Base-by-base conservation (phyloP, 2,888 invertebrate genomes). In the Calameuta filiformis region DNA sequence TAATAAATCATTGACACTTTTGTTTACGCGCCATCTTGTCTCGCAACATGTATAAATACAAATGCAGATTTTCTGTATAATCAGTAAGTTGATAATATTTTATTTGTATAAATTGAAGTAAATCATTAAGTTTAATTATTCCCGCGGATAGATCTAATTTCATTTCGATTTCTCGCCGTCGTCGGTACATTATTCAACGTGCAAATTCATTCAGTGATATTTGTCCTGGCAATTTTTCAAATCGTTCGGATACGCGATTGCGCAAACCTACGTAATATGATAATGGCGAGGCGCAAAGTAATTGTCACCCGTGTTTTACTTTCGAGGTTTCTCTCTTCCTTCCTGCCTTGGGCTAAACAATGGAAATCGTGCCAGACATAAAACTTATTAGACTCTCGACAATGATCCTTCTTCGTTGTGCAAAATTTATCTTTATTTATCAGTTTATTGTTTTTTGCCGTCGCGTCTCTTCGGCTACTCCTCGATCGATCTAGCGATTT, bases 301-400 rank as follows among this genome's bases (percentile, higher is more conserved):
- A 71, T 71, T 71, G 71, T 71, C 71, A 71, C 71, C 71, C 71
- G 15, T 71, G 71, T 71, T 71, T 71, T 71, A 31, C 33, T 71
- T 71, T 71, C 71, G 34, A 71, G 11, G 56, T 9, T 56, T 23
- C 56, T 56, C 56, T 56, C 56, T 56, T 56, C 23, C 56, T 56
- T 56, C 23, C 56, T 56, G 23, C 56, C 56, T 56, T 56, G 23
- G 56, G 23, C 56, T 23, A 56, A 23, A 71, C 71, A 71, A 71
- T 71, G 71, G 12, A 34, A 56, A 71, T 71, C 31, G 71, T 33
- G 31, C 3, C 71, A 31, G 71, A 11, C 3, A 69, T 30, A 69
- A 69, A 33, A 15, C 69, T 33, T 71, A 31, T 34, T 56, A 6
- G 23, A 56, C 6, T 23, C 56, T 56, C 56, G 56, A 23, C 9